Conservation (phyloP, 2,888 invertebrate genomes). For the Melieria crassipennis region DNA sequence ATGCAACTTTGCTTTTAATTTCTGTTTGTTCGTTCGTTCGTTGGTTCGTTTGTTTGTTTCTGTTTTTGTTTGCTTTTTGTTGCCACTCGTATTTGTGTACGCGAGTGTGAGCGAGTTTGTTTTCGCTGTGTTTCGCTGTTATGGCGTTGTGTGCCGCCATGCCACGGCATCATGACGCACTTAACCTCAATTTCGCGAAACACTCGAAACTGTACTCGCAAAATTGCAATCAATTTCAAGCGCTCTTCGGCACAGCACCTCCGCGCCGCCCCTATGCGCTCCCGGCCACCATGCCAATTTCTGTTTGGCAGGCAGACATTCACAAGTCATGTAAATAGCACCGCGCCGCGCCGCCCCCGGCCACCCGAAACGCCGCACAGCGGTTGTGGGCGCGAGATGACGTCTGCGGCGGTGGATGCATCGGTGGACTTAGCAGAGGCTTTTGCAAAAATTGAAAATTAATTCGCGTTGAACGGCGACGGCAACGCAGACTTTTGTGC, state of each 20-base stretch:
- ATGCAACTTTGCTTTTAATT: conserved; percentile 30
- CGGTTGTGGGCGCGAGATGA: not conserved
- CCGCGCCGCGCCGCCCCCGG: not conserved
- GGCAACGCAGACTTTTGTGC: too few species aligned
- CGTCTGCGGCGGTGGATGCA: not conserved
- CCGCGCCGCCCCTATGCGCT: conserved; percentile 5
- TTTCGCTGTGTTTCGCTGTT: not conserved
- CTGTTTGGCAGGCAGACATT: conserved; percentile 26
- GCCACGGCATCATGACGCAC: conserved; percentile 33
- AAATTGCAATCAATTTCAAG: conserved; percentile 41
- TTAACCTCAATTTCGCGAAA: conserved; percentile 37
- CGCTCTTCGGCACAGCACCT: conserved; percentile 30
- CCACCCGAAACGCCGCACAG: not conserved
- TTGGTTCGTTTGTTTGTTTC: conserved; percentile 19
- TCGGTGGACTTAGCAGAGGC: conserved; percentile 20
- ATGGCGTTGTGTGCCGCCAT: conserved; percentile 3
- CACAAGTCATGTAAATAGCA: conserved; percentile 19
- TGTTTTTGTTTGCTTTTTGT: not conserved
- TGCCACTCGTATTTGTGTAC: not conserved
- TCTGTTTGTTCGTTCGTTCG: conserved; percentile 12
- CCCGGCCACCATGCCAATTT: not conserved
- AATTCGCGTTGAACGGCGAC: conserved; percentile 10
- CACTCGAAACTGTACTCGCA: conserved; percentile 35
- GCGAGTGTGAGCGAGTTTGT: not conserved
- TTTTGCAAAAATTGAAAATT: conserved; percentile 32